phyloP scores from a whole-genome alignment of 1,140 invertebrate species.

The Sarcophaga peregrina region DNA sequence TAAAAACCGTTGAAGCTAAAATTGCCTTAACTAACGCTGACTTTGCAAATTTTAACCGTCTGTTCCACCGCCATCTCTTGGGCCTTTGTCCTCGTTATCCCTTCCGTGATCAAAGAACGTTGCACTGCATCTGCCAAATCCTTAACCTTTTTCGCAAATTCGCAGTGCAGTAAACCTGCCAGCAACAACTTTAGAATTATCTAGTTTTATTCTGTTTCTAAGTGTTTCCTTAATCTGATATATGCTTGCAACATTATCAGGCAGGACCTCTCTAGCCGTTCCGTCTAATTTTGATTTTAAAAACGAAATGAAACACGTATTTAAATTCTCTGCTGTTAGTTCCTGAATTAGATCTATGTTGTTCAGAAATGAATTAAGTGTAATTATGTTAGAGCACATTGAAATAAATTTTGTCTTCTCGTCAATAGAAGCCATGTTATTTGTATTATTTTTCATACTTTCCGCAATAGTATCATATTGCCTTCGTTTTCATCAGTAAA shows the following conservation, averaged over 20 bases:
- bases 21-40: not conserved
- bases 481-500: too few species aligned
- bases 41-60: not conserved
- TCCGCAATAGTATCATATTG: too few species aligned
- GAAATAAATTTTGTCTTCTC: not conserved
- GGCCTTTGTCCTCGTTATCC: slow-evolving; percentile 12
- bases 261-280: not conserved
- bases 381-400: not conserved
- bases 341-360: not conserved
- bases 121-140: not conserved
- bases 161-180: not conserved
- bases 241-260: not conserved
- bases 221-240: not conserved
- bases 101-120: slow-evolving; percentile 14
- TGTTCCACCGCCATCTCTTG: slow-evolving; percentile 30
- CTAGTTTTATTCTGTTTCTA: not conserved
- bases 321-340: not conserved
- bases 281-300: not conserved
- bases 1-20: not conserved
- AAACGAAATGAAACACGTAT: not conserved
- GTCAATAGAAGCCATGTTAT: not conserved
- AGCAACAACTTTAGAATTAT: not conserved
- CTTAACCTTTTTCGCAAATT: not conserved
- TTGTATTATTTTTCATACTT: too few species aligned
- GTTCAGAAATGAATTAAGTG: not conserved